These are phyloP conservation scores for Pseudomyrmex concolor DNA, from an alignment of 1,140 invertebrate species.

Conservation along the genomic window DNA sequence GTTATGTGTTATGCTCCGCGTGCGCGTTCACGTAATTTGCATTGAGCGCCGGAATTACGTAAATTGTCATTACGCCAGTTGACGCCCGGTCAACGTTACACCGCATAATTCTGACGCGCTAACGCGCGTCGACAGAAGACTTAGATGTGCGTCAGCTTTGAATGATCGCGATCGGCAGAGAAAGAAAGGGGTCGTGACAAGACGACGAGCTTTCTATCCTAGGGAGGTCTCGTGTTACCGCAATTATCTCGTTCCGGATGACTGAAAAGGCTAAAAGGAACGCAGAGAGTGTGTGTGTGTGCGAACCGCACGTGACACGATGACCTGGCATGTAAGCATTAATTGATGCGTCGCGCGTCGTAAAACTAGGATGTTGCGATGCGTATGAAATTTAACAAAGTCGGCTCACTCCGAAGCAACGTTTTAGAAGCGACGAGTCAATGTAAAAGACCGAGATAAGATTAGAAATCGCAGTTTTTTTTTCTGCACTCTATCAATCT, in stretches of 20 bases:
- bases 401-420: not conserved
- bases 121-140: not conserved
- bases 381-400: not conserved
- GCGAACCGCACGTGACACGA: constrained; percentile 36
- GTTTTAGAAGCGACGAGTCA: not conserved
- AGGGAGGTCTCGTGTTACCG: constrained; percentile 60
- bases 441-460: not conserved
- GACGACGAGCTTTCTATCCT: constrained; percentile 51
- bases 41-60: constrained; percentile 47
- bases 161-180: not conserved
- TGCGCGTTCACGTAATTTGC: constrained; percentile 26
- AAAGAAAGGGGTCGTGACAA: constrained; percentile 31
- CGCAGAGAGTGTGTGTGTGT: constrained; percentile 63
- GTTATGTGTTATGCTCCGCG: constrained; percentile 2
- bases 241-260: constrained; percentile 70
- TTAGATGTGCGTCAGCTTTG: not conserved
- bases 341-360: constrained; percentile 4
- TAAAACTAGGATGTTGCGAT: constrained; percentile 6
- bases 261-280: constrained; percentile 53
- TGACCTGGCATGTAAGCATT: constrained; percentile 23
- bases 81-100: not conserved
- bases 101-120: not conserved
- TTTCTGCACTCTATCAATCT: not conserved
- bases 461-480: not conserved
- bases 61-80: constrained; percentile 56